A percentile compares a stretch with the other conserved stretches of the same genome.
phyloP scores from a whole-genome alignment of 1,140 invertebrate genomes.

The Bombus terrestris region DNA sequence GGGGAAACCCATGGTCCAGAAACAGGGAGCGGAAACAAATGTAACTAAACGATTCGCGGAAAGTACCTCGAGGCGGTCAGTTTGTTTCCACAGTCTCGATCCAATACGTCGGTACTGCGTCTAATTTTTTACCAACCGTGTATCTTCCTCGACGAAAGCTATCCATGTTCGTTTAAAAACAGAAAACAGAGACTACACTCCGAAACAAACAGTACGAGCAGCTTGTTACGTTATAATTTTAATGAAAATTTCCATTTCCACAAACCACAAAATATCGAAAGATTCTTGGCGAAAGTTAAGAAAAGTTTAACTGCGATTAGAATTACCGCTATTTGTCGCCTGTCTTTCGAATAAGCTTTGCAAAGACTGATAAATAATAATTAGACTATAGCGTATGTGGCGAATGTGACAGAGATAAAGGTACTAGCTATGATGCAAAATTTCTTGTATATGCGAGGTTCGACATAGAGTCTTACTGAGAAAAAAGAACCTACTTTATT shows the following conservation, averaged over 20 bases:
- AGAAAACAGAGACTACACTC: background rate
- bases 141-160: background rate
- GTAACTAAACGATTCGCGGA: constrained; percentile 60
- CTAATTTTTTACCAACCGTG: constrained; percentile 37
- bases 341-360: too few species aligned
- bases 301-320: too few species aligned
- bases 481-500: too few species aligned
- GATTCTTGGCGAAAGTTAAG: background rate
- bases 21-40: constrained; percentile 28
- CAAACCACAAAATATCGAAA: background rate
- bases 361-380: too few species aligned
- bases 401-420: too few species aligned
- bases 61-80: constrained; percentile 49
- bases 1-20: too few species aligned
- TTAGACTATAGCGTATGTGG: too few species aligned
- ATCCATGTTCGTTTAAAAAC: background rate
- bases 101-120: constrained; percentile 1
- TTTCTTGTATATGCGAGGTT: too few species aligned
- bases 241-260: background rate
- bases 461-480: too few species aligned
- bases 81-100: constrained; percentile 1
- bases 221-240: background rate
- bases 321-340: too few species aligned
- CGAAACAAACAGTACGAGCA: too few species aligned
- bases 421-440: too few species aligned